A percentile compares a stretch with the other conserved stretches of the same genome.
These are phyloP conservation scores for Drosophila sordidula DNA, from an alignment of 2,888 invertebrate genomes.

Conservation along the genomic window DNA sequence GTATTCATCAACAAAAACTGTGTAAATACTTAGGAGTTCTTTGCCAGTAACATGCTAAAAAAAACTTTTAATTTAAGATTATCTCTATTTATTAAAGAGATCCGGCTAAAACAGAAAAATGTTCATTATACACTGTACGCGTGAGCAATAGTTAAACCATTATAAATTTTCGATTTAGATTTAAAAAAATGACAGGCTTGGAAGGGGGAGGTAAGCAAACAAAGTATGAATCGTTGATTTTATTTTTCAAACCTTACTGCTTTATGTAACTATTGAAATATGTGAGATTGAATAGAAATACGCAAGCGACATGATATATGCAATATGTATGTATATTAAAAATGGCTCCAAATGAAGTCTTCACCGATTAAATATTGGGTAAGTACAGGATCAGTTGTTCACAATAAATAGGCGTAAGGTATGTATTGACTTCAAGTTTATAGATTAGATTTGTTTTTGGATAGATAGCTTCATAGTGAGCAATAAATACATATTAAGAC, in stretches of 20 bases:
- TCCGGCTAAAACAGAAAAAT: no score
- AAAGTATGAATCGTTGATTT: neutral
- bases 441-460: slow-evolving; percentile 6
- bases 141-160: slow-evolving; percentile 1
- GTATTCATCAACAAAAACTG: neutral
- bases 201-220: neutral
- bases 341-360: slow-evolving; percentile 45
- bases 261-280: slow-evolving; percentile 1
- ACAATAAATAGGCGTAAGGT: slow-evolving; percentile 14
- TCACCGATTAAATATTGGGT: slow-evolving; percentile 49
- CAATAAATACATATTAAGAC: slow-evolving; percentile 9
- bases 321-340: slow-evolving; percentile 8
- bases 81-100: no score
- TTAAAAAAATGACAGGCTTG: neutral
- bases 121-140: neutral
- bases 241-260: neutral
- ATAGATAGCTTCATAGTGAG: slow-evolving; percentile 3
- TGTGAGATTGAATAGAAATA: slow-evolving; percentile 10
- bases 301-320: slow-evolving; percentile 28
- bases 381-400: slow-evolving; percentile 21
- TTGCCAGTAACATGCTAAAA: neutral
- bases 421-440: slow-evolving; percentile 14
- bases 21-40: no score
- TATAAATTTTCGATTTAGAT: neutral
- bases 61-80: neutral